Conservation (phyloP, 2,113 vertebrate species). For the Tamias sibiricus region DNA sequence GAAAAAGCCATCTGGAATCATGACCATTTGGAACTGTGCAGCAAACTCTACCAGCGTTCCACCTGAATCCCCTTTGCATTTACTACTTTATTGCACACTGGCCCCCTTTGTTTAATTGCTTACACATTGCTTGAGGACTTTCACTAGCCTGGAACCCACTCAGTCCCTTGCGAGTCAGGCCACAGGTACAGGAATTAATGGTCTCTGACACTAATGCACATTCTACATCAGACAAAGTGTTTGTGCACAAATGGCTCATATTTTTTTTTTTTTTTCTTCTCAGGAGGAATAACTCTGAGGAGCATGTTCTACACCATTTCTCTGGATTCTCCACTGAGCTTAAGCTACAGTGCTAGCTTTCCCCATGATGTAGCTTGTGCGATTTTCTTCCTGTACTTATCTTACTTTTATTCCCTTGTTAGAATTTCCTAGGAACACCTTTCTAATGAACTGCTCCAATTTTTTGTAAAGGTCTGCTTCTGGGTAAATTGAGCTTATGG, state of each 20-base stretch:
- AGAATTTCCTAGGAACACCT: neutral
- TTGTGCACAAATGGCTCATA: too few relatives aligned
- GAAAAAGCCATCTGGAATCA: neutral
- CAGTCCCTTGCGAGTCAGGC: neutral
- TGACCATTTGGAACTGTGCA: too few relatives aligned
- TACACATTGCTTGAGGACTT: neutral
- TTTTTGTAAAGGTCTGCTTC: neutral
- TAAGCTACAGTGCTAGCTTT: neutral
- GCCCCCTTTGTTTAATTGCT: neutral
- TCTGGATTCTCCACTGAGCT: neutral
- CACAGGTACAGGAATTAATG: too few relatives aligned
- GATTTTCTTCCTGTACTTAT: neutral
- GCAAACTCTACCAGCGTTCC: neutral
- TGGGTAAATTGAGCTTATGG: neutral
- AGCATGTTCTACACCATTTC: neutral
- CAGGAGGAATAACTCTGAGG: neutral
- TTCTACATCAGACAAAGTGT: too few relatives aligned
- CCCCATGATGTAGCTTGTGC: too few relatives aligned
- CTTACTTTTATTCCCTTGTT: neutral
- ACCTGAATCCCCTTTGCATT: neutral
- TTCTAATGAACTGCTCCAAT: neutral
- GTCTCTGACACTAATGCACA: neutral
- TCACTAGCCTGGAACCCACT: neutral
- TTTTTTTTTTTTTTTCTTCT: neutral
- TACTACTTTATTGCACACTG: neutral